These are phyloP conservation scores for Drosophila merina DNA, from an alignment of 2,888 invertebrate species.

Conservation along the genomic window DNA sequence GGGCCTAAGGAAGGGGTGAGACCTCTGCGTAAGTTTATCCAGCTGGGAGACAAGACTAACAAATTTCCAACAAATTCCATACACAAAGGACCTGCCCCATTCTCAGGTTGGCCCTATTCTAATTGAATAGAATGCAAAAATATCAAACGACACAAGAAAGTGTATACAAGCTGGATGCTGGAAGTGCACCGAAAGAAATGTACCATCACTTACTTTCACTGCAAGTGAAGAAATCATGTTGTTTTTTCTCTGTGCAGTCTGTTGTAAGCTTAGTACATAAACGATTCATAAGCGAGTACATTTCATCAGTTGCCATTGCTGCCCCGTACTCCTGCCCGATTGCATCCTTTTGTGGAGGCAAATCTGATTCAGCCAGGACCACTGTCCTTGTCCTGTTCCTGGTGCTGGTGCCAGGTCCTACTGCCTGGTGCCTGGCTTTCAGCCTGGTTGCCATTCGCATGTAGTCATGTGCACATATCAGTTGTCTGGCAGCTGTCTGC, in stretches of 20 bases:
- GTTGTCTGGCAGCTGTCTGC: constrained; percentile 81
- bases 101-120: constrained; percentile 59
- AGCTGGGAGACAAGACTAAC: constrained; percentile 73
- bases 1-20: constrained; percentile 11
- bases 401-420: constrained; percentile 53
- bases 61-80: constrained; percentile 81
- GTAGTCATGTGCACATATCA: constrained; percentile 80
- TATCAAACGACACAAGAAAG: constrained; percentile 46
- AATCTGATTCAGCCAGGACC: constrained; percentile 28
- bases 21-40: constrained; percentile 66
- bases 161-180: constrained; percentile 13
- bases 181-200: not conserved
- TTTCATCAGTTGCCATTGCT: constrained; percentile 49
- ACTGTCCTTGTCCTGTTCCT: constrained; percentile 11
- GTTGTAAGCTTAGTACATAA: constrained; percentile 39
- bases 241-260: constrained; percentile 1
- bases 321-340: constrained; percentile 17
- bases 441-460: constrained; percentile 48
- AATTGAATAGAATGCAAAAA: constrained; percentile 76
- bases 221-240: too few species aligned
- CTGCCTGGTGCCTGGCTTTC: constrained; percentile 66
- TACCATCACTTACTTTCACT: not conserved
- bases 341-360: constrained; percentile 41
- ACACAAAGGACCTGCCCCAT: constrained; percentile 60
- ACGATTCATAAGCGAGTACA: constrained; percentile 66